Evolutionary conservation across 2,888 invertebrate species (phyloP).

Genomic region (Alloscopus bannaensis): DNA sequence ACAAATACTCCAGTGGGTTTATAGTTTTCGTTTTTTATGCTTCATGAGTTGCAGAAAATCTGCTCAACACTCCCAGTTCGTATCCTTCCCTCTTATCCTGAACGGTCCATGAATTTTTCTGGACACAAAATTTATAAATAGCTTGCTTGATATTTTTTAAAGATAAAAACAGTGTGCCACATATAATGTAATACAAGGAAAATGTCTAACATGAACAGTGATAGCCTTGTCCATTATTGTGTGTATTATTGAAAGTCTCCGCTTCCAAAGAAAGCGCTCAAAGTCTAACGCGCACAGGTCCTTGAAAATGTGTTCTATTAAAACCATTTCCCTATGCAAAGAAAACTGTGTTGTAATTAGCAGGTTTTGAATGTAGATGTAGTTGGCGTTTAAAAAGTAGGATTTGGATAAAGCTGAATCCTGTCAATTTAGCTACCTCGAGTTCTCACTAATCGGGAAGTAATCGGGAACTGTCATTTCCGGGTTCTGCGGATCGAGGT

Average conservation of each 20-base stretch:
- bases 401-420: not conserved
- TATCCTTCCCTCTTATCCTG: slow-evolving; percentile 42
- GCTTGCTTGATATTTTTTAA: too few relatives aligned
- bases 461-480: slow-evolving; percentile 65
- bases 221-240: slow-evolving; percentile 64
- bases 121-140: not conserved
- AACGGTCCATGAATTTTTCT: slow-evolving; percentile 53
- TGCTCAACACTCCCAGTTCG: slow-evolving; percentile 3
- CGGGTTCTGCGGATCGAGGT: slow-evolving; percentile 17
- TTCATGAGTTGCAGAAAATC: not conserved
- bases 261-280: slow-evolving; percentile 67
- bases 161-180: not conserved
- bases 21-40: too few relatives aligned
- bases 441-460: slow-evolving; percentile 58
- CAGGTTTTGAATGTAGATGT: not conserved
- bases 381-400: too few relatives aligned
- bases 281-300: slow-evolving; percentile 67
- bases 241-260: slow-evolving; percentile 55
- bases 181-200: not conserved
- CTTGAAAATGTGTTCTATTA: slow-evolving; percentile 65
- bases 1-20: too few relatives aligned
- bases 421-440: slow-evolving; percentile 47
- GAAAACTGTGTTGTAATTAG: too few relatives aligned
- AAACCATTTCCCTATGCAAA: slow-evolving; percentile 45
- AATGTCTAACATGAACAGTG: slow-evolving; percentile 43